Evolutionary conservation across 2,888 invertebrate species (phyloP), one percentile per base, ranked within the genome.

Genomic region (Pegoplata infirma): DNA sequence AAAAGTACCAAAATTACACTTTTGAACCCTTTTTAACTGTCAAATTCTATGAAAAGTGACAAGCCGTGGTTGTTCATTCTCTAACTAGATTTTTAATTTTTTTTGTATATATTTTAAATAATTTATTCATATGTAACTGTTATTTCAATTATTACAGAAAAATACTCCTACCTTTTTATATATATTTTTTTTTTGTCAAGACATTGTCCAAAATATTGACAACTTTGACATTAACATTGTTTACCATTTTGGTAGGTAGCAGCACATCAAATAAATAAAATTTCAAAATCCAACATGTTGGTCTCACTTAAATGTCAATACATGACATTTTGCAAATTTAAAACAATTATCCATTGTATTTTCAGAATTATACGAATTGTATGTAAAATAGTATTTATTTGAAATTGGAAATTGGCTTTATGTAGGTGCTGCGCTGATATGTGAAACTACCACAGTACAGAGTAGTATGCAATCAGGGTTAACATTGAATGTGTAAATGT

Each of bases 341-440:
- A 66, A 71, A 76, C 32, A 64, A 76, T 59, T 21, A 32, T n/a
- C 25, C 32, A 67, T 71, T 76, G 59, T 76, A 44, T 59, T 21
- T 14, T n/a, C 16, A 47, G 4, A 53, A 25, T 36, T 16, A 0
- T 49, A n/a, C 10, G 36, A 36, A 12, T 32, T 32, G 32, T 32
- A 32, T 32, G 32, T 32, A 10, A 32, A 32, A 32, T 10, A 32
- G 12, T 32, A 32, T 32, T 10, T 32, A 32, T 32, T 32, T 32
- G 3, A 32, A 32, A 4, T 6, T 32, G n/a, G n/a, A n/a, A n/a
- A n/a, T n/a, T n/a, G n/a, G n/a, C 12, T 32, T 7, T 40, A 40
- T 36, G 63, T 64, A 64, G 63, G 76, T 40, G 76, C 32, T 23
- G 64, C 19, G n/a, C n/a, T n/a, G n/a, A n/a, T n/a, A n/a, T n/a